A percentile compares a stretch with the other conserved stretches of the same genome.
These are phyloP conservation scores for Phrynosoma blainvillii DNA, from an alignment of 2,113 vertebrate genomes.

Conservation along the genomic window DNA sequence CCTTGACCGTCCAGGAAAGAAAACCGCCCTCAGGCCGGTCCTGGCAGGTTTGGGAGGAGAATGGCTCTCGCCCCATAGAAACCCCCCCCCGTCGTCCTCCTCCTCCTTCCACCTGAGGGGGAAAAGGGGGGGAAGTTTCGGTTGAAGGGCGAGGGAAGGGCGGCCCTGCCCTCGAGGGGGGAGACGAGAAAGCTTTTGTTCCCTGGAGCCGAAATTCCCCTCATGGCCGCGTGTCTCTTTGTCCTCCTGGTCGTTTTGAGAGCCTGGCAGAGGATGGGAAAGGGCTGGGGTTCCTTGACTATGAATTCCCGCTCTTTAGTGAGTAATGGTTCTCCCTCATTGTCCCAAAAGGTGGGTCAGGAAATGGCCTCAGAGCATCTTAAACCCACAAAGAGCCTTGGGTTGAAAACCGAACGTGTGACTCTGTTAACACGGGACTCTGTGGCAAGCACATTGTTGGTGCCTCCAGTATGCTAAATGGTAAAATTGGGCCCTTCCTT, in stretches of 20 bases:
- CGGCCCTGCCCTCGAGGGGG: background rate
- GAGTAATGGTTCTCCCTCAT: too few species aligned
- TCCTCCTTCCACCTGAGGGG: too few species aligned
- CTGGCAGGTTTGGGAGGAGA: background rate
- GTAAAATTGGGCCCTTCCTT: too few species aligned
- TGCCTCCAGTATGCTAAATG: background rate
- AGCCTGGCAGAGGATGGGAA: background rate
- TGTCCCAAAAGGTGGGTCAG: too few species aligned
- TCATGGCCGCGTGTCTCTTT: constrained; percentile 6
- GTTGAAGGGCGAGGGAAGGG: background rate
- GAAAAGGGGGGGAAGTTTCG: background rate
- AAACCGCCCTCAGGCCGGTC: too few species aligned
- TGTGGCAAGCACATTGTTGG: too few species aligned
- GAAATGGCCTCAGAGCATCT: too few species aligned
- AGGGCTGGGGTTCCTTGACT: too few species aligned
- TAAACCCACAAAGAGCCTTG: background rate
- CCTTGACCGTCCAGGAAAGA: too few species aligned
- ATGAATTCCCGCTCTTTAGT: background rate
- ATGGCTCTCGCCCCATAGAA: background rate
- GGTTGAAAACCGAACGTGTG: background rate
- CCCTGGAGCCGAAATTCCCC: background rate
- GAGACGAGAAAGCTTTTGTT: background rate
- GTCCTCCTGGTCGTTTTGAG: background rate
- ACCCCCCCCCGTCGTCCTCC: background rate
- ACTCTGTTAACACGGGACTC: too few species aligned